Base-by-base conservation (phyloP, 1,140 invertebrate genomes). In the Diorhabda elongata region DNA sequence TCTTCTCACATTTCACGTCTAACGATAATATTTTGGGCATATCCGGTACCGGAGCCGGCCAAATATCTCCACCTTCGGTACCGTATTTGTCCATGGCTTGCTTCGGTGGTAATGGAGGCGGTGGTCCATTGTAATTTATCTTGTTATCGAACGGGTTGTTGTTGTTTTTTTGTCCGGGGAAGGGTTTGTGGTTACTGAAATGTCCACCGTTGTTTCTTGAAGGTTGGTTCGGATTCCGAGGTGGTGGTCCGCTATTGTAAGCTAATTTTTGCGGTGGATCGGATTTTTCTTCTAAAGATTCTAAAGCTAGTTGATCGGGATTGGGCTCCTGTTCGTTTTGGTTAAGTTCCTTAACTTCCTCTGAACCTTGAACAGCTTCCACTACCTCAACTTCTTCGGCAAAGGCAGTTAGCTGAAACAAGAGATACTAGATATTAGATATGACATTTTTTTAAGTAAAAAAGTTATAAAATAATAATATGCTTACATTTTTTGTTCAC, bases 1-100 rank as follows among this genome's bases (percentile, higher is more conserved):
- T 96, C 78, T 96, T 97, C 81, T 97, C 95, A 81, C 95, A 97
- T 80, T 96, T 95, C 0, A 97, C 95, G 76, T 97, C 94, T 0
- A 97, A 82, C 3, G 92, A 92, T 3, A 94, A 88, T 63, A 96
- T 96, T 82, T 95, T 94, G 0, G 95, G 93, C 92, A 94, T 94
- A 72, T 96, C 94, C 7, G 88, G 89, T 3, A 88, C 87, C 0
- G 89, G 88, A 0, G 87, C 87, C 4, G 93, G 90, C 93, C 93
- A 95, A 3, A 90, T 87, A 65, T 95, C 93, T 5, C 82, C 84
- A 0, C 80, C 77, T 3, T 81, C 81, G 0, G 77, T 80, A 64
- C 84, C 87, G 41, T 85, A 82, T 72, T 87, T 87, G 67, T 88
- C 86, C 77, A 87, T 85, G 6, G 85, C 81, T 60, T 85, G 82